Evolutionary conservation across 2,888 invertebrate genomes (phyloP).

Genomic region (Lithophane socia): DNA sequence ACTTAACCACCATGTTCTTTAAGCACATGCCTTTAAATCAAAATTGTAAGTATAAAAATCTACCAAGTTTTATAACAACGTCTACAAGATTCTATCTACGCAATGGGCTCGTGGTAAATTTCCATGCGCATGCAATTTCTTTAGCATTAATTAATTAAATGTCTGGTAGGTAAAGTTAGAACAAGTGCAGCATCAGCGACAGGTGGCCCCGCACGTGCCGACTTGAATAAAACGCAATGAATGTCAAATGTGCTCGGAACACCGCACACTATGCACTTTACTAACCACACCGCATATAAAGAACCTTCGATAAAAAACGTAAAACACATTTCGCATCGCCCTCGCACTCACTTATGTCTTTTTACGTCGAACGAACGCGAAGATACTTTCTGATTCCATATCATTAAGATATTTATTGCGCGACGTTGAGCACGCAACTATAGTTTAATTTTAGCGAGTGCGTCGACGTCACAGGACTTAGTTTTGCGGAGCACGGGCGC

Average conservation of each 20-base stretch:
- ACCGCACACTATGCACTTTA: conserved; percentile 64
- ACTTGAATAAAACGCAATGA: conserved; percentile 89
- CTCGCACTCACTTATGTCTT: conserved; percentile 72
- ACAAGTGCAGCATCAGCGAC: conserved; percentile 86
- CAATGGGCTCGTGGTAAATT: conserved; percentile 3
- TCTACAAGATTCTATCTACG: conserved; percentile 17
- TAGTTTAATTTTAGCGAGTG: conserved; percentile 82
- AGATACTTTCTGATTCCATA: conserved; percentile 90
- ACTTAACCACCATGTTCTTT: conserved; percentile 14
- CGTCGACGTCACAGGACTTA: conserved; percentile 76
- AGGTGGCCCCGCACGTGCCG: conserved; percentile 89
- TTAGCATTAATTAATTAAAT: conserved; percentile 67
- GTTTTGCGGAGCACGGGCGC: conserved; percentile 73
- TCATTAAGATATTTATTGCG: conserved; percentile 90
- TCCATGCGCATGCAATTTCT: conserved; percentile 57
- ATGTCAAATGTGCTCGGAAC: conserved; percentile 85
- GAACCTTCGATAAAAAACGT: conserved; percentile 71
- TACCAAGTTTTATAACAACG: conserved; percentile 10
- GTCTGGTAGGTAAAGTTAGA: conserved; percentile 60
- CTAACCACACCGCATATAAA: conserved; percentile 59
- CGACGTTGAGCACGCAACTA: conserved; percentile 68
- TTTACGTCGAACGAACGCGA: conserved; percentile 68
- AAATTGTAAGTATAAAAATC: conserved; percentile 14
- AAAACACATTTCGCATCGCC: conserved; percentile 74
- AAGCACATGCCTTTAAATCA: conserved; percentile 3